Evolutionary conservation across 2,797 vertebrate species (phyloP).

Genomic region (Amblyopsis hoosieri): DNA sequence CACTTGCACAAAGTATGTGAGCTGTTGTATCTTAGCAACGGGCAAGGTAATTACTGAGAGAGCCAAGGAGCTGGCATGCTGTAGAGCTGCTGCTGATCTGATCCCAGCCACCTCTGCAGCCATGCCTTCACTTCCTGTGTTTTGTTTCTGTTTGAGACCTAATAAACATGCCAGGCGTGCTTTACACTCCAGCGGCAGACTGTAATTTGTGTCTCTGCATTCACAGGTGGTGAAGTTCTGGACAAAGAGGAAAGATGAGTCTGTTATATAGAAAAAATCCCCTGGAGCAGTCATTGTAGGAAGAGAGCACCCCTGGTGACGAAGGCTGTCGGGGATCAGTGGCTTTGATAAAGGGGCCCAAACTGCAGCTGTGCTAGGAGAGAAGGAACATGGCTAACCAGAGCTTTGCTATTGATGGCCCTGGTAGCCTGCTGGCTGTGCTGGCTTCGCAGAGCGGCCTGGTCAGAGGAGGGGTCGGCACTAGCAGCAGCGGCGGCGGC

Average conservation of each 20-base stretch:
- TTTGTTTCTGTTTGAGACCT: slow-evolving; percentile 20
- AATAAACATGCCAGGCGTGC: slow-evolving; percentile 37
- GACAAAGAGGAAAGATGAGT: slow-evolving; percentile 74
- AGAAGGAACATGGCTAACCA: slow-evolving; percentile 72
- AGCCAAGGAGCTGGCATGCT: slow-evolving; percentile 80
- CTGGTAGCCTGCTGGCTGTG: slow-evolving; percentile 72
- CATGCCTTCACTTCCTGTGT: slow-evolving; percentile 24
- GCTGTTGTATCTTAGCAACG: slow-evolving; percentile 83
- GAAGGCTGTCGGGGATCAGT: slow-evolving; percentile 58
- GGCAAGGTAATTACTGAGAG: slow-evolving; percentile 81
- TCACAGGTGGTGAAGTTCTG: slow-evolving; percentile 67
- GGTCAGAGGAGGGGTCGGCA: slow-evolving; percentile 55
- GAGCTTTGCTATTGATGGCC: slow-evolving; percentile 76
- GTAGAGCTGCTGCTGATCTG: slow-evolving; percentile 76
- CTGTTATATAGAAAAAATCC: slow-evolving; percentile 69
- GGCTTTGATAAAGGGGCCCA: slow-evolving; percentile 51
- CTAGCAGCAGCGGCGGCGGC: slow-evolving; percentile 47
- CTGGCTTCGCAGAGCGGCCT: slow-evolving; percentile 64
- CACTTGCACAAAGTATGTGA: slow-evolving; percentile 80
- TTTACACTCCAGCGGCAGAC: slow-evolving; percentile 24
- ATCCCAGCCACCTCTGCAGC: slow-evolving; percentile 63
- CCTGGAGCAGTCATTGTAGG: slow-evolving; percentile 65
- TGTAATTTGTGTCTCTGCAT: slow-evolving; percentile 52
- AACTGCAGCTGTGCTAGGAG: slow-evolving; percentile 50
- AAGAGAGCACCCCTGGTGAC: slow-evolving; percentile 53